These are phyloP conservation scores for Lycocerus yunnanus DNA, from an alignment of 2,888 invertebrate species.

Conservation along the genomic window DNA sequence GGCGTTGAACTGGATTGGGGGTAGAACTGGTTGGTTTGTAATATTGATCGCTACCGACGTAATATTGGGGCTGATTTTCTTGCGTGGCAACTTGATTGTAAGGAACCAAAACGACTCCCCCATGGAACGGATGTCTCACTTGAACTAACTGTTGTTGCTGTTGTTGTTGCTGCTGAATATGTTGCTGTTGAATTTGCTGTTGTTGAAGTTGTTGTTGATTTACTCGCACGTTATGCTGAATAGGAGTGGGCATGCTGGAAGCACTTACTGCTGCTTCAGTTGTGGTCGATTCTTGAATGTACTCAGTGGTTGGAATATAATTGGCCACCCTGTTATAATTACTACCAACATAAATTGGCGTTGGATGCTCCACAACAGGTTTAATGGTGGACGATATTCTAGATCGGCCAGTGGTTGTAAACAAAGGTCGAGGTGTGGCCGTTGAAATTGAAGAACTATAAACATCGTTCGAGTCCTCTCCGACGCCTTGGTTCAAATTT, in stretches of 20 bases:
- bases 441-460: slow-evolving; percentile 69
- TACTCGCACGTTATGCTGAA: slow-evolving; percentile 51
- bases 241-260: slow-evolving; percentile 60
- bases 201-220: slow-evolving; percentile 58
- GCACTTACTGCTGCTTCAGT: slow-evolving; percentile 59
- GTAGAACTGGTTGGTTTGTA: slow-evolving; percentile 42
- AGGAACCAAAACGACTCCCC: slow-evolving; percentile 50
- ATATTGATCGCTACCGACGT: slow-evolving; percentile 38
- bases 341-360: slow-evolving; percentile 8
- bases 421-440: slow-evolving; percentile 68
- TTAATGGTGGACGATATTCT: slow-evolving; percentile 52
- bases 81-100: slow-evolving; percentile 41
- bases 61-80: slow-evolving; percentile 21
- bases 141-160: slow-evolving; percentile 51
- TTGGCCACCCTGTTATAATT: slow-evolving; percentile 23
- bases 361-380: not conserved
- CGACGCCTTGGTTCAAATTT: slow-evolving; percentile 63
- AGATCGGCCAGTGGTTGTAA: slow-evolving; percentile 65
- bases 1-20: slow-evolving; percentile 51
- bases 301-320: slow-evolving; percentile 40
- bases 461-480: slow-evolving; percentile 70
- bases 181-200: not conserved
- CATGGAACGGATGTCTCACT: slow-evolving; percentile 55
- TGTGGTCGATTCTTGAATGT: slow-evolving; percentile 49
- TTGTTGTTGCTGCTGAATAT: slow-evolving; percentile 37